Evolutionary conservation across 2,113 vertebrate species (phyloP).

Genomic region (Ptilonorhynchus violaceus): DNA sequence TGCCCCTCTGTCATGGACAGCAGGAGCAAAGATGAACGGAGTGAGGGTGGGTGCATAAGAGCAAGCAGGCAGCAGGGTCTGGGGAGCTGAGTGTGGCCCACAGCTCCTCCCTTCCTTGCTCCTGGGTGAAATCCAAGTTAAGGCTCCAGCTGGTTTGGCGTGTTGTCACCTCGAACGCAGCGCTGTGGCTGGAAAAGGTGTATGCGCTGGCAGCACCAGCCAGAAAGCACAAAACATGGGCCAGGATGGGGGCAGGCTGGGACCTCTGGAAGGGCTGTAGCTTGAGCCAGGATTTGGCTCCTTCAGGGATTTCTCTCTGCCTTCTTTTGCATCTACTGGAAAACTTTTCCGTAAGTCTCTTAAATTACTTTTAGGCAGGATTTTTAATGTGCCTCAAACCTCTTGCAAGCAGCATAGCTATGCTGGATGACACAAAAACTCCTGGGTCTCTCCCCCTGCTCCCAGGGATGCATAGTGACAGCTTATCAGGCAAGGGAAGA

Average conservation of each 20-base stretch:
- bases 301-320: not conserved
- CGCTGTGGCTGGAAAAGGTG: not conserved
- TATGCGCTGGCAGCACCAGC: fast-evolving
- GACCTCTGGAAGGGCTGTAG: fast-evolving
- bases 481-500: not conserved
- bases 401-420: not conserved
- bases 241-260: not conserved
- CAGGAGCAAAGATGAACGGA: not conserved
- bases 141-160: not conserved
- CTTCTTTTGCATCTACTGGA: not conserved
- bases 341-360: not conserved
- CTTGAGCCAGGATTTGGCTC: not conserved
- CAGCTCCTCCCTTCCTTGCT: not conserved
- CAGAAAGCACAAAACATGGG: not conserved
- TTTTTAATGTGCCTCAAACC: not conserved
- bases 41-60: fast-evolving
- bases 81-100: not conserved
- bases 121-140: fast-evolving
- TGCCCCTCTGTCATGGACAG: fast-evolving
- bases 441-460: fast-evolving
- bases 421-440: not conserved
- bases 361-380: not conserved
- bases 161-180: fast-evolving
- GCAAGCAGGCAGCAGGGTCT: not conserved
- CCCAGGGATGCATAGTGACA: fast-evolving